Percentiles rank a stretch among this genome's conserved stretches.
Evolutionary conservation across 1,140 invertebrate species (phyloP).

Genomic region (Meloidogyne chitwoodi): DNA sequence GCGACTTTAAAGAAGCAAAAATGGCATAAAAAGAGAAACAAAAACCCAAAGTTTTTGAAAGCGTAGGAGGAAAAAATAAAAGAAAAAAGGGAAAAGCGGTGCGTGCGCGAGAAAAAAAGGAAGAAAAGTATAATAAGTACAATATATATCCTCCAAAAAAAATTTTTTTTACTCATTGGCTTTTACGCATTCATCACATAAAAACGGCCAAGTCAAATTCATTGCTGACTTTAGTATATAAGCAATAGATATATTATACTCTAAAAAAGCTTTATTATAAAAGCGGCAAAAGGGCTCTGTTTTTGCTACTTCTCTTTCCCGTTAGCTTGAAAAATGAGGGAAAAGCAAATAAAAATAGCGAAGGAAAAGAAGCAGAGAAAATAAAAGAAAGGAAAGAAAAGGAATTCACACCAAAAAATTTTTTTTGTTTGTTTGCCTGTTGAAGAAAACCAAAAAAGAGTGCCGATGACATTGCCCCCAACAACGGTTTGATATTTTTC

Average conservation of each 20-base stretch:
- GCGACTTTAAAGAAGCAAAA: not conserved
- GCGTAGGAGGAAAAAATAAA: not conserved
- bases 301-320: not conserved
- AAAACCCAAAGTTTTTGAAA: not conserved
- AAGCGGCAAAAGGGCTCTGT: not conserved
- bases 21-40: not conserved
- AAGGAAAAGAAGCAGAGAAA: not conserved
- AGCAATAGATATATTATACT: not conserved
- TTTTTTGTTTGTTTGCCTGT: not conserved
- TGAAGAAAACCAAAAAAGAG: not conserved
- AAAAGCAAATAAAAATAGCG: not conserved
- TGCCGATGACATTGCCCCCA: not conserved
- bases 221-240: not conserved
- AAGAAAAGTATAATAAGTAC: not conserved
- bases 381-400: not conserved
- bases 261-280: no score
- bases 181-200: not conserved
- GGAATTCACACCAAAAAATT: not conserved
- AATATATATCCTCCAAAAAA: not conserved
- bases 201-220: not conserved
- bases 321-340: not conserved
- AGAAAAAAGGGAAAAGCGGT: not conserved
- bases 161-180: not conserved
- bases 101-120: not conserved
- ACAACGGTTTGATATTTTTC: not conserved